Evolutionary conservation across 2,888 invertebrate genomes (phyloP).

Genomic region (Pachymerium ferrugineum): DNA sequence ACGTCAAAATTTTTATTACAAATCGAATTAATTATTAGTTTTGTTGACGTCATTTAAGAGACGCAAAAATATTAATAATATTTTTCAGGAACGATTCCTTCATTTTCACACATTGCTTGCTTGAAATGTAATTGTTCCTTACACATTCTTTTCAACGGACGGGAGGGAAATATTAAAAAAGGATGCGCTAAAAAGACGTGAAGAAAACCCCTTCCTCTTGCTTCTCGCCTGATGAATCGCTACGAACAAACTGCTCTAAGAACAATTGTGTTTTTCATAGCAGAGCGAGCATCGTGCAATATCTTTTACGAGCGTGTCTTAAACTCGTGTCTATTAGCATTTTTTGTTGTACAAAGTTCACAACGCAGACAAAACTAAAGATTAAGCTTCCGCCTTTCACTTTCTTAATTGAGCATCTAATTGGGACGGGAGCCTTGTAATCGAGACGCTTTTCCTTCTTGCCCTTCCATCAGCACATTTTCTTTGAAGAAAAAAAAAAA

Average conservation of each 20-base stretch:
- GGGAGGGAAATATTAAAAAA: neutral
- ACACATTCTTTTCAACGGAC: neutral
- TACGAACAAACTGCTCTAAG: neutral
- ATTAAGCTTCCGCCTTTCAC: constrained; percentile 2
- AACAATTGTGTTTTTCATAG: constrained; percentile 2
- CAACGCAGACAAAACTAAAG: neutral
- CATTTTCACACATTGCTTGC: neutral
- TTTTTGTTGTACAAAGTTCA: neutral
- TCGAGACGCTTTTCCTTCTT: neutral
- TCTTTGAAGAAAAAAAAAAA: too few species aligned
- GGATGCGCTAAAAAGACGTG: neutral
- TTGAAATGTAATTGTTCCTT: neutral
- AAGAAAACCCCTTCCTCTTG: neutral
- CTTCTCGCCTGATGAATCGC: constrained; percentile 2
- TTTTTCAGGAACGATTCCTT: neutral
- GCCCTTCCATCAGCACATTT: neutral
- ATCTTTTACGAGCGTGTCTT: neutral
- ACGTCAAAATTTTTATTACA: too few species aligned
- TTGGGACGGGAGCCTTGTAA: neutral
- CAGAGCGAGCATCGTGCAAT: constrained; percentile 2
- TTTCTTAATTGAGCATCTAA: constrained; percentile 2
- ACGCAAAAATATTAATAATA: neutral
- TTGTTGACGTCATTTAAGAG: too few species aligned
- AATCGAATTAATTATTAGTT: too few species aligned
- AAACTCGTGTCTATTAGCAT: constrained; percentile 2